Evolutionary conservation across 2,888 invertebrate species (phyloP).

Genomic region (Caenorhabditis plicata): DNA sequence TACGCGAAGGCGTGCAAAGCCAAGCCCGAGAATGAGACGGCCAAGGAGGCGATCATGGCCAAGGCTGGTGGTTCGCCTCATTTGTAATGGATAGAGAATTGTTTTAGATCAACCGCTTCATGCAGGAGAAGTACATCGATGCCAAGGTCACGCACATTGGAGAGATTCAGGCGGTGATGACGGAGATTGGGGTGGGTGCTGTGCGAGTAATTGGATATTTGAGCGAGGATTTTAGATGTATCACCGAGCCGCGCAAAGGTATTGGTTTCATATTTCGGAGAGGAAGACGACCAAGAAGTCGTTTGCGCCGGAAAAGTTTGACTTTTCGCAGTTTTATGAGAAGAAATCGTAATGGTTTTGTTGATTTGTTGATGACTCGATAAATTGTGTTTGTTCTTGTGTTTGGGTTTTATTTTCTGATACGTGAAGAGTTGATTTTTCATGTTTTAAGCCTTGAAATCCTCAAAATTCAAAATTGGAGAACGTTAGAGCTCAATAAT

Average conservation of each 20-base stretch:
- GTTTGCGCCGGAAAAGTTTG: background rate
- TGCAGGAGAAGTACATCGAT: conserved; percentile 10
- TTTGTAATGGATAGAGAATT: no score
- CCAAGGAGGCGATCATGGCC: conserved; percentile 1
- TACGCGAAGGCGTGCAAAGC: conserved; percentile 7
- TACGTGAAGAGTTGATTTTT: no score
- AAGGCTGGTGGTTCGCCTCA: background rate
- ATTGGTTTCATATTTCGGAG: conserved; percentile 13
- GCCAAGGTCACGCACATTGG: conserved; percentile 8
- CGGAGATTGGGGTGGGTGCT: conserved; percentile 9
- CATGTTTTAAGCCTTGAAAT: no score
- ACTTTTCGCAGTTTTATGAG: background rate
- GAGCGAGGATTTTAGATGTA: no score
- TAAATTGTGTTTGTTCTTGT: no score
- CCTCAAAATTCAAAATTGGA: no score
- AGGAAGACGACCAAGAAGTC: background rate
- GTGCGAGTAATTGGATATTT: background rate
- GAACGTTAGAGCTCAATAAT: no score
- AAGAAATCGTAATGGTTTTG: background rate
- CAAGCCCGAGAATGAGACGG: conserved; percentile 3
- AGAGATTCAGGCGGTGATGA: conserved; percentile 12
- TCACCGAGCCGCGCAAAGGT: background rate
- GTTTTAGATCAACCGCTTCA: no score
- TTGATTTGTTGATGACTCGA: background rate
- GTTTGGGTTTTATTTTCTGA: no score